Percentiles rank a stretch among this genome's conserved stretches.
phyloP scores from a whole-genome alignment of 2,113 vertebrate species.

The Garra rufa region DNA sequence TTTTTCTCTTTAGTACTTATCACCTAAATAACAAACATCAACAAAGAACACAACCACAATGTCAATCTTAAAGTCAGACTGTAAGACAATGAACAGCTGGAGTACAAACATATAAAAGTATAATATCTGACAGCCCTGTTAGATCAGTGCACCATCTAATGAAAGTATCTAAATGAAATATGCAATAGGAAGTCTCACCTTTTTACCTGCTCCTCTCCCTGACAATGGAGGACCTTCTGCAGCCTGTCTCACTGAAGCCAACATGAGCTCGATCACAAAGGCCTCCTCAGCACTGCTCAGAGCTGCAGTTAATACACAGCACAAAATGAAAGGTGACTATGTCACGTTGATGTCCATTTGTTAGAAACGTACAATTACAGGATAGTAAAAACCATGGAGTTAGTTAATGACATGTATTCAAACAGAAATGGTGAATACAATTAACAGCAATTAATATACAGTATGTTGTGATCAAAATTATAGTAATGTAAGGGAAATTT shows the following conservation, averaged over 20 bases:
- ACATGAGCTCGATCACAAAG: conserved; percentile 82
- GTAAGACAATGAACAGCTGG: not conserved
- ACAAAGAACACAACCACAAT: too few relatives aligned
- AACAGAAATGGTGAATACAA: too few relatives aligned
- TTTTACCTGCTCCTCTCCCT: conserved; percentile 83
- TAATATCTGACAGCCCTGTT: not conserved
- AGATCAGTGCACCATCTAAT: not conserved
- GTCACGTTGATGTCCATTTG: too few relatives aligned
- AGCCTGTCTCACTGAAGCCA: conserved; percentile 84
- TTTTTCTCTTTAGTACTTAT: conserved; percentile 83
- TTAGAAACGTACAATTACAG: too few relatives aligned
- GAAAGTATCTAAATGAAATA: not conserved
- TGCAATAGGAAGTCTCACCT: conserved; percentile 69
- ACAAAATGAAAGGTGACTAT: too few relatives aligned
- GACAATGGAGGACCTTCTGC: conserved; percentile 82
- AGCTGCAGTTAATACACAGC: conserved; percentile 63
- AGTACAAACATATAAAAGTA: not conserved
- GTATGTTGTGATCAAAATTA: too few relatives aligned
- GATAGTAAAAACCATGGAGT: too few relatives aligned
- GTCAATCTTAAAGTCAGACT: too few relatives aligned
- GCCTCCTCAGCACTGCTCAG: conserved; percentile 74
- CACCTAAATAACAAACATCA: conserved; percentile 63
- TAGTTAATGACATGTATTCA: too few relatives aligned
- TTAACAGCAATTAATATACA: too few relatives aligned
- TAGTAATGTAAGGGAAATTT: too few relatives aligned